These are phyloP conservation scores for Mobula birostris DNA, from an alignment of 2,113 vertebrate species.

Conservation along the genomic window DNA sequence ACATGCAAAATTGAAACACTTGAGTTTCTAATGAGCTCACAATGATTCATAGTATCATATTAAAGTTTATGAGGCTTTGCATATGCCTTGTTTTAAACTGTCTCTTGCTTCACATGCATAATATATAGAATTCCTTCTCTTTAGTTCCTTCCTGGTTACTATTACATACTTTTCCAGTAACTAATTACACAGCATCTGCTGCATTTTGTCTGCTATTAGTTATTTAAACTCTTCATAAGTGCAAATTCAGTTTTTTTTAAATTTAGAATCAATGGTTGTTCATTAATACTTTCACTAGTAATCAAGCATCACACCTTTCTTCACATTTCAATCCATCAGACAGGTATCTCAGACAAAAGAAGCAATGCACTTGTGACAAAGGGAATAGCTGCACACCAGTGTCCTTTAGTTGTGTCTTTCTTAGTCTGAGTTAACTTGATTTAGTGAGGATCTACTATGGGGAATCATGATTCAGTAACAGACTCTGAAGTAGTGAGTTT, in stretches of 20 bases:
- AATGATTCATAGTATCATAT: conserved; percentile 18
- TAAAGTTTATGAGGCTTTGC: conserved; percentile 10
- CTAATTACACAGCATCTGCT: neutral
- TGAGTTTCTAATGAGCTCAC: conserved; percentile 7
- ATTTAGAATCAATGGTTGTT: neutral
- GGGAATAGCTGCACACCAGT: too few relatives aligned
- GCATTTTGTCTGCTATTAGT: neutral
- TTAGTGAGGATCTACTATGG: neutral
- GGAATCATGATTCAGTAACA: neutral
- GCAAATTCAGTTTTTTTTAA: neutral
- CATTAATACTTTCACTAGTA: neutral
- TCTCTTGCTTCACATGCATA: neutral
- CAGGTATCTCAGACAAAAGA: neutral
- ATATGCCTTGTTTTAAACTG: conserved; percentile 4
- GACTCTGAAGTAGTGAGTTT: neutral
- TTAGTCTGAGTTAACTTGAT: neutral
- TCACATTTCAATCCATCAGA: neutral
- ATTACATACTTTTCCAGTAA: neutral
- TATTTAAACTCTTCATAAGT: neutral
- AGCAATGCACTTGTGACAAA: neutral
- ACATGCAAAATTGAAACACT: neutral
- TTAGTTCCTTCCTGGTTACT: neutral
- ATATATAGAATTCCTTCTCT: neutral
- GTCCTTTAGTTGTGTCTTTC: neutral
- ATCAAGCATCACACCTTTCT: neutral